Percentiles rank a stretch among this genome's conserved stretches.
Conservation (phyloP, 2,888 invertebrate genomes). For the Biston betularia region DNA sequence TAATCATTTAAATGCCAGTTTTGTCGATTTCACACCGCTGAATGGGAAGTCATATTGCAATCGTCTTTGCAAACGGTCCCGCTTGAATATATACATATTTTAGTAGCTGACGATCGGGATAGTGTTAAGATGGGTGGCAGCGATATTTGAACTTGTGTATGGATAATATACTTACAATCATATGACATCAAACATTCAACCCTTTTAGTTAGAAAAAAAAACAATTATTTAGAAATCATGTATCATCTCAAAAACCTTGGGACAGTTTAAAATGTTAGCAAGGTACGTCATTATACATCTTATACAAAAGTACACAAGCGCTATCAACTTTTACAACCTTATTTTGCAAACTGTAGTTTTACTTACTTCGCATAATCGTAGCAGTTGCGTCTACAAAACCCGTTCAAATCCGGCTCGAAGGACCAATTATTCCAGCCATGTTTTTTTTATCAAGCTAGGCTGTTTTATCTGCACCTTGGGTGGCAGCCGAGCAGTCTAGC, state of each 20-base stretch:
- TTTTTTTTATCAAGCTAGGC: slow-evolving; percentile 43
- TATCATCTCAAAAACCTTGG: no score
- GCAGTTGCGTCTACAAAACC: slow-evolving; percentile 19
- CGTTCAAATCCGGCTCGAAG: slow-evolving; percentile 34
- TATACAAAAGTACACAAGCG: neutral
- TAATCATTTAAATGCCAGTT: slow-evolving; percentile 18
- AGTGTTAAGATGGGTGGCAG: neutral
- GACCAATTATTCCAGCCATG: slow-evolving; percentile 32
- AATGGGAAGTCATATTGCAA: slow-evolving; percentile 1
- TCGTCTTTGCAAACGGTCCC: neutral
- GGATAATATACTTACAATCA: no score
- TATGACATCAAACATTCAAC: no score
- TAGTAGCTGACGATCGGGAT: neutral
- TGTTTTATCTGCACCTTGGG: slow-evolving; percentile 56
- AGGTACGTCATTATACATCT: no score
- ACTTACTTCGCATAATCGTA: neutral
- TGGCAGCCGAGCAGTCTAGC: slow-evolving; percentile 75
- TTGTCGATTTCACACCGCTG: neutral
- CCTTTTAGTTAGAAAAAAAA: no score
- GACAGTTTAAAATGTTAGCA: no score
- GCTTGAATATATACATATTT: no score
- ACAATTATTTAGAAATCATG: no score
- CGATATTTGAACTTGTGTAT: no score
- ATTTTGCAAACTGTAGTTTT: neutral
- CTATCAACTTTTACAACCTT: neutral